Percentiles rank a stretch among this genome's conserved stretches.
Evolutionary conservation across 2,888 invertebrate genomes (phyloP).

Genomic region (Choristoneura rosaceana): DNA sequence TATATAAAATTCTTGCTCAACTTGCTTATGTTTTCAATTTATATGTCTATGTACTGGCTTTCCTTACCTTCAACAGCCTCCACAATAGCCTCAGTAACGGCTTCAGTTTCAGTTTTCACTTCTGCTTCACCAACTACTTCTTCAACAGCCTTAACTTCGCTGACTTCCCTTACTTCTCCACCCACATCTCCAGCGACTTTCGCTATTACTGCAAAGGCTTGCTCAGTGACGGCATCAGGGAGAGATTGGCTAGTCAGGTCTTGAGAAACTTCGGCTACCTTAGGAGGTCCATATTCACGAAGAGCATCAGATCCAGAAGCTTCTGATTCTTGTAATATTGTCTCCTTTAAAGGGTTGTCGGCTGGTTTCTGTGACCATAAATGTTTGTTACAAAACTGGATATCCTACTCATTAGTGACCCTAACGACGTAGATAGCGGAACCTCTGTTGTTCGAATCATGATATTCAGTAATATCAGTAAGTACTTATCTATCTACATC

Average conservation of each 20-base stretch:
- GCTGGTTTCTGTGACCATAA: conserved; percentile 66
- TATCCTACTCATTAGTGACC: no score
- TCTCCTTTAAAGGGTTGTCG: conserved; percentile 72
- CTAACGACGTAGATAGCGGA: no score
- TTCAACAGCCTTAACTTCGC: conserved; percentile 27
- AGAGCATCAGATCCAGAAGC: conserved; percentile 80
- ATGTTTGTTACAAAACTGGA: neutral
- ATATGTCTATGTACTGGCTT: no score
- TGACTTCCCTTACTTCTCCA: conserved; percentile 23
- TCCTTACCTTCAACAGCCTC: conserved; percentile 29
- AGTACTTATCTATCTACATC: no score
- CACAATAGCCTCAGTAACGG: conserved; percentile 37
- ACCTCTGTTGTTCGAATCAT: no score
- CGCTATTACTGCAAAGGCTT: conserved; percentile 57
- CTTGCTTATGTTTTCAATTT: no score
- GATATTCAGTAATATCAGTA: no score
- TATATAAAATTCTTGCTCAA: no score
- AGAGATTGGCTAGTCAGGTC: conserved; percentile 64
- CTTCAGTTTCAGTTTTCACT: conserved; percentile 46
- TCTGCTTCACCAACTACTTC: conserved; percentile 27
- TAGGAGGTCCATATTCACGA: conserved; percentile 80
- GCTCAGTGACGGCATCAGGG: conserved; percentile 67
- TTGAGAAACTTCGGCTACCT: conserved; percentile 58
- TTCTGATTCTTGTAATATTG: conserved; percentile 70
- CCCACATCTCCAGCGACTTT: conserved; percentile 45